Evolutionary conservation across 2,888 invertebrate species (phyloP).

Genomic region (Ellobium chinense): DNA sequence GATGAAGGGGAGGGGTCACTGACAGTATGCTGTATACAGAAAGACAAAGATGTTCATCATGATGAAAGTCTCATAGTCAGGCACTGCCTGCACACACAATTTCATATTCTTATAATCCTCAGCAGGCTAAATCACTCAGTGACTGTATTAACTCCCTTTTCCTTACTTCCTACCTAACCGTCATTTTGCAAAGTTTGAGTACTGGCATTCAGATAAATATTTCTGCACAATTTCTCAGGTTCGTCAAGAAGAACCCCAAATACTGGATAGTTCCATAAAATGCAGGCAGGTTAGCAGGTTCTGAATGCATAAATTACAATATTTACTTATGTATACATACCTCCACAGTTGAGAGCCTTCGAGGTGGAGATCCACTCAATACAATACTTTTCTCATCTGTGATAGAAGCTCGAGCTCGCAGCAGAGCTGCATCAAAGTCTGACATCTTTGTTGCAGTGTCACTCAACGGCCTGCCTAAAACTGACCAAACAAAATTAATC

Average conservation of each 20-base stretch:
- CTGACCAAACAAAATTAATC: neutral
- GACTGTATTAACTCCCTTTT: no score
- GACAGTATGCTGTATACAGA: neutral
- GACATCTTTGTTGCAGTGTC: conserved; percentile 50
- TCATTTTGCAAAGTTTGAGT: no score
- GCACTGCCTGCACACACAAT: no score
- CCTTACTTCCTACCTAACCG: no score
- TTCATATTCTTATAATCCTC: no score
- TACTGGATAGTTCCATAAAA: no score
- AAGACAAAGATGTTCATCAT: no score
- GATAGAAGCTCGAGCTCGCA: conserved; percentile 67
- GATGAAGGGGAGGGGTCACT: neutral
- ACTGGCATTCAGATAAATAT: no score
- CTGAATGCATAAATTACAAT: neutral
- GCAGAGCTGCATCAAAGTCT: conserved; percentile 75
- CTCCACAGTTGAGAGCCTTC: conserved; percentile 1
- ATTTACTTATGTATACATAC: neutral
- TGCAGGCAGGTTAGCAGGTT: neutral
- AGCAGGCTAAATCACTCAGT: no score
- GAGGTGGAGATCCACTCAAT: conserved; percentile 42
- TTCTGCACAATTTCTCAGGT: no score
- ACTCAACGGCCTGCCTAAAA: neutral
- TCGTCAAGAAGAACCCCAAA: no score
- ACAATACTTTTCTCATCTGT: conserved; percentile 39
- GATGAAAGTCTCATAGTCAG: no score